Evolutionary conservation across 2,888 invertebrate genomes (phyloP).

Genomic region (Drosophila multiciliata): DNA sequence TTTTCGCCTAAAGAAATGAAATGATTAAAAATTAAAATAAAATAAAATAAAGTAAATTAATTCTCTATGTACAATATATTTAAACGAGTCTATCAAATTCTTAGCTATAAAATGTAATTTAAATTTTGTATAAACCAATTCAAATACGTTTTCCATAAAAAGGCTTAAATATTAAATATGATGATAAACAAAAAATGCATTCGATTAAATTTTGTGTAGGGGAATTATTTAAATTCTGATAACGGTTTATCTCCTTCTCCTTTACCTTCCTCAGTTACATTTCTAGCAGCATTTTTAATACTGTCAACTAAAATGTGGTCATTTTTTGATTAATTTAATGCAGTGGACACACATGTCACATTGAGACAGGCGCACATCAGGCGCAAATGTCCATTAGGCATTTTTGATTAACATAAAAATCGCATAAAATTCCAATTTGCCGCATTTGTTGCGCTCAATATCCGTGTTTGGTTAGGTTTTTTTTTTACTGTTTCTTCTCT

Average conservation of each 20-base stretch:
- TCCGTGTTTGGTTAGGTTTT: conserved; percentile 26
- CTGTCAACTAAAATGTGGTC: conserved; percentile 16
- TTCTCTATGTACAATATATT: conserved; percentile 48
- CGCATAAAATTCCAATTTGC: conserved; percentile 82
- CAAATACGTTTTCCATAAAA: conserved; percentile 66
- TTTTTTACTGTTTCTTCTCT: background rate
- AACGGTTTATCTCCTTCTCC: background rate
- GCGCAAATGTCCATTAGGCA: conserved; percentile 47
- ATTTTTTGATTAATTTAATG: conserved; percentile 38
- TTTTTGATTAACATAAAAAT: conserved; percentile 80
- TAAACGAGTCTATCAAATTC: conserved; percentile 51
- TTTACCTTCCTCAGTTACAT: background rate
- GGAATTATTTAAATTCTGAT: background rate
- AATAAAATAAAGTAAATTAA: conserved; percentile 15
- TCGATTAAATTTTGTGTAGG: background rate
- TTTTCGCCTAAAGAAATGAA: conserved; percentile 29
- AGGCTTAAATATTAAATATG: conserved; percentile 73
- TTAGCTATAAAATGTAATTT: conserved; percentile 64
- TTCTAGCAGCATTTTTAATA: background rate
- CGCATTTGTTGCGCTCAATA: conserved; percentile 78
- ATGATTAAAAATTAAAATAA: conserved; percentile 6
- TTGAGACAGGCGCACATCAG: conserved; percentile 28
- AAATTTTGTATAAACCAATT: conserved; percentile 69
- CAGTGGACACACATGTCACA: conserved; percentile 37
- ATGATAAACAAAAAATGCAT: conserved; percentile 19